A percentile compares a stretch with the other conserved stretches of the same genome.
These are phyloP conservation scores for Odontophorus gujanensis DNA, from an alignment of 2,113 vertebrate genomes.

Conservation along the genomic window DNA sequence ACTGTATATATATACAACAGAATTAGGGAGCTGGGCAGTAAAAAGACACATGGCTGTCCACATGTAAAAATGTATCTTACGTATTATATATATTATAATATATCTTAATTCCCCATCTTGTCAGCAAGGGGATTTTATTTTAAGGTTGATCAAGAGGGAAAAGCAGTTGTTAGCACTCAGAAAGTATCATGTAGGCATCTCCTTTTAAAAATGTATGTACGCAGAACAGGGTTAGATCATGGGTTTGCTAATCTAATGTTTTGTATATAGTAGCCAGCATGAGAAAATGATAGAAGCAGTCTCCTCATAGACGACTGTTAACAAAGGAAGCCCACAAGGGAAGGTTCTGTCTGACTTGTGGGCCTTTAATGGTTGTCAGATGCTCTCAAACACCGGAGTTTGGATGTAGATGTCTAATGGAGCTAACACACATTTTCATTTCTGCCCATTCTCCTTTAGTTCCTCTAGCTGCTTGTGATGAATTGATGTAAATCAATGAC, in stretches of 20 bases:
- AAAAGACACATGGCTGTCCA: not conserved
- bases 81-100: not conserved
- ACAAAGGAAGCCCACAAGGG: not conserved
- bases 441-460: not conserved
- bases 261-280: not conserved
- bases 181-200: not conserved
- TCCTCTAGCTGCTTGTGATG: slow-evolving; percentile 1
- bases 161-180: not conserved
- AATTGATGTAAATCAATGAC: not conserved
- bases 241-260: not conserved
- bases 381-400: not conserved
- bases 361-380: not conserved
- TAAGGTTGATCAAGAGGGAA: not conserved
- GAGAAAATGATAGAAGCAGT: not conserved
- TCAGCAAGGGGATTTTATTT: not conserved
- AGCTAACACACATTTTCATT: not conserved
- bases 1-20: slow-evolving; percentile 7
- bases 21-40: slow-evolving; percentile 7
- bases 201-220: not conserved
- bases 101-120: not conserved
- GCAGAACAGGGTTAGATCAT: not conserved
- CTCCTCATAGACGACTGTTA: not conserved
- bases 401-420: not conserved
- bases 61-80: not conserved
- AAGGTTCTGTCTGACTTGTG: not conserved